Evolutionary conservation across 2,888 invertebrate genomes (phyloP).

Genomic region (Trissoscelio sp.): DNA sequence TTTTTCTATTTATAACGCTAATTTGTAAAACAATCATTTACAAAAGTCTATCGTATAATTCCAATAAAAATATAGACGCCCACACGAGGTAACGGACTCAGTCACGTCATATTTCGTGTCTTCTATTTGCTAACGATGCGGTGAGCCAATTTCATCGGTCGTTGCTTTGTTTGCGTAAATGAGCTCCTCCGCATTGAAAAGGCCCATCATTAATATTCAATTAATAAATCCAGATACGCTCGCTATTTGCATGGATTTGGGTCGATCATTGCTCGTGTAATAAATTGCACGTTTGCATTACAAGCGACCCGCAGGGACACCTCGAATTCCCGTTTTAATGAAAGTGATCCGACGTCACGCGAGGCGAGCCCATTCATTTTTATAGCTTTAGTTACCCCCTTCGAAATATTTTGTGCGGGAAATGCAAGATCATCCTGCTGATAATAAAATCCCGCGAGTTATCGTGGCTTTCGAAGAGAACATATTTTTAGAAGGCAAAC

Average conservation of each 20-base stretch:
- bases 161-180: slow-evolving; percentile 18
- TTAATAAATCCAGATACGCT: slow-evolving; percentile 34
- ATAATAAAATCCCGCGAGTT: slow-evolving; percentile 16
- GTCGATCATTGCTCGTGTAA: slow-evolving; percentile 48
- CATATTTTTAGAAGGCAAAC: neutral
- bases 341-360: slow-evolving; percentile 54
- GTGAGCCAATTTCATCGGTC: slow-evolving; percentile 27
- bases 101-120: slow-evolving; percentile 37
- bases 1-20: no score
- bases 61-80: no score
- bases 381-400: slow-evolving; percentile 12
- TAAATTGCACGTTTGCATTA: slow-evolving; percentile 47
- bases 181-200: slow-evolving; percentile 18
- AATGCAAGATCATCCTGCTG: slow-evolving; percentile 2
- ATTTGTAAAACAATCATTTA: no score
- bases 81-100: no score
- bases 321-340: slow-evolving; percentile 44
- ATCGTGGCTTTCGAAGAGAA: neutral
- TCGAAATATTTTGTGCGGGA: neutral
- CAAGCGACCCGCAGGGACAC: slow-evolving; percentile 36
- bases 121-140: slow-evolving; percentile 1
- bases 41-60: no score
- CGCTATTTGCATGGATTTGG: slow-evolving; percentile 39
- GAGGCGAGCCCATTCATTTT: slow-evolving; percentile 41
- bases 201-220: slow-evolving; percentile 37